Evolutionary conservation across 1,140 invertebrate species (phyloP), one percentile per base, ranked within the genome.

Genomic region (Hyphantria cunea): DNA sequence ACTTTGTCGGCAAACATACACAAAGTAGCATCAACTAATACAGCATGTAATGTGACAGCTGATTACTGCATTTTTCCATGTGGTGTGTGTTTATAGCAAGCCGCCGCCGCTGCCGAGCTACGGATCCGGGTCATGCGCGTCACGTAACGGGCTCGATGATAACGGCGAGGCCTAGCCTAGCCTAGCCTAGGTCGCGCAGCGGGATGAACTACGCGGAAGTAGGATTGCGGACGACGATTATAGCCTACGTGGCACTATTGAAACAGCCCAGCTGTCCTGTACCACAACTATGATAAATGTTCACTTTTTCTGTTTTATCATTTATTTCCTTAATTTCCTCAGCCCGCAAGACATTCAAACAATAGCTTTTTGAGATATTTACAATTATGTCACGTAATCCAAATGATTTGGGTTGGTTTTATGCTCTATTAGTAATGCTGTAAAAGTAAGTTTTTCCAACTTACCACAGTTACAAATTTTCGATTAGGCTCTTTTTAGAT

Each of bases 131-230:
- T 89, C 85, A 84, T 65, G 78, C 79, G 74, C 84, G 80, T 80
- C 81, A 83, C 82, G 84, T 89, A 89, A 89, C 86, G 86, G 85
- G 84, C 72, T 69, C 71, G 74, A 50, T 66, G 80, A 68, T 87
- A 89, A 87, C 84, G 84, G 84, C 75, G 72, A 53, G 50, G 63
- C 63, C 62, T 48, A 76, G 76, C 80, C 72, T 72, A 68, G 68
- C 60, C 78, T 75, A 68, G 68, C 60, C 78, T 75, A 76, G 86
- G 86, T 85, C 84, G 84, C 72, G 68, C 74, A 88, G 84, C 84
- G 86, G 85, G 84, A 87, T 84, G 86, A 84, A 74, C 72, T 76
- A 82, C 78, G 78, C 82, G 84, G 84, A 89, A 86, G 84, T 71
- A 59, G 71, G 74, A 76, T 64, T 56, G 68, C 70, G 71, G 70